Conservation (phyloP, 2,113 vertebrate species). For the Bufo gargarizans region DNA sequence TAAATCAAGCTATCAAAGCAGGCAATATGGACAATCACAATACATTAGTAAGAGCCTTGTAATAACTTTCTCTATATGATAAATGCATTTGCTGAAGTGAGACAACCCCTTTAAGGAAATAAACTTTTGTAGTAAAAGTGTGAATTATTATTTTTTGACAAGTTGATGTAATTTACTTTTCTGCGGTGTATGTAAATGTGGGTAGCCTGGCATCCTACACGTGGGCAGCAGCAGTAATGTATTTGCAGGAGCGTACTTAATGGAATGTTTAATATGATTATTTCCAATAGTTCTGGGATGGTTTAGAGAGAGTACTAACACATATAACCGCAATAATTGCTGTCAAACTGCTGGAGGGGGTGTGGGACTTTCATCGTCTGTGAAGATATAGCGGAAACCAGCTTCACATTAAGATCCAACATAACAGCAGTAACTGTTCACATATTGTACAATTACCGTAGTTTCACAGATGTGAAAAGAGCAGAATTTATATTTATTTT, state of each 20-base stretch:
- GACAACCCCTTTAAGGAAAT: neutral
- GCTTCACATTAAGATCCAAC: neutral
- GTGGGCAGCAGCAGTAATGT: neutral
- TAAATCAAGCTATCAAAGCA: too few species aligned
- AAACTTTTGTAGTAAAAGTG: neutral
- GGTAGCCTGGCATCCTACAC: neutral
- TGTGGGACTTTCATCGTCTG: neutral
- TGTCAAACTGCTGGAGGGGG: neutral
- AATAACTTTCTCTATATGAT: too few species aligned
- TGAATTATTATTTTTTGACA: neutral
- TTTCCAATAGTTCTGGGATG: neutral
- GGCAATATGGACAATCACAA: too few species aligned
- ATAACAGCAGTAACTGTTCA: neutral
- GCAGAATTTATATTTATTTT: neutral
- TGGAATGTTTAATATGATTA: constrained; percentile 9
- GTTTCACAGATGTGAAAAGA: neutral
- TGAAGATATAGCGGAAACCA: neutral
- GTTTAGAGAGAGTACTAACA: neutral
- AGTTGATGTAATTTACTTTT: constrained; percentile 2
- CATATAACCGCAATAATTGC: neutral
- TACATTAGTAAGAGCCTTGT: too few species aligned
- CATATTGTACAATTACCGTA: neutral
- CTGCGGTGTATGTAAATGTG: neutral
- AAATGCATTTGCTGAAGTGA: neutral
- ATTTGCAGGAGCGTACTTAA: neutral